Evolutionary conservation across 2,797 vertebrate species (phyloP).

Genomic region (Pampus argenteus): DNA sequence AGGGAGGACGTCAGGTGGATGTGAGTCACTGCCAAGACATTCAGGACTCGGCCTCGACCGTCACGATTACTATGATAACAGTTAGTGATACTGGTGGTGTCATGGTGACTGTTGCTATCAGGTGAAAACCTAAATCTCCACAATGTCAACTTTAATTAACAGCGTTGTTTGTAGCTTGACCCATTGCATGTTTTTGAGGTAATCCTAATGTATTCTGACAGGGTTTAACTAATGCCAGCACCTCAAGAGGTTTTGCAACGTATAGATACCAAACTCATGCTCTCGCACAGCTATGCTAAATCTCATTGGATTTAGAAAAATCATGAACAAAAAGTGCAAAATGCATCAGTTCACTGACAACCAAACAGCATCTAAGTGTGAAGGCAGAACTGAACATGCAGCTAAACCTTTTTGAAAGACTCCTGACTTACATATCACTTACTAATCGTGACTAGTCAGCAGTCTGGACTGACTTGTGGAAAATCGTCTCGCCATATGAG

Average conservation of each 20-base stretch:
- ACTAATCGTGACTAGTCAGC: conserved; percentile 57
- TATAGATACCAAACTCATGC: not conserved
- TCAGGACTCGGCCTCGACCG: conserved; percentile 26
- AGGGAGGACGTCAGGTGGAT: conserved; percentile 54
- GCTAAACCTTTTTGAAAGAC: conserved; percentile 17
- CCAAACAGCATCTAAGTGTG: conserved; percentile 29
- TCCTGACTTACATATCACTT: conserved; percentile 58
- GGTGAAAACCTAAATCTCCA: conserved; percentile 17
- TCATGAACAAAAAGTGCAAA: conserved; percentile 16
- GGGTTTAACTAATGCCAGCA: conserved; percentile 18
- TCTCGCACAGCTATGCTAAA: conserved; percentile 38
- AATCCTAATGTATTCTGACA: not conserved
- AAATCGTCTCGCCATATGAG: conserved; percentile 64
- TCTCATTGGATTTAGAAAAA: conserved; percentile 55
- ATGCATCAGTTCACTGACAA: conserved; percentile 32
- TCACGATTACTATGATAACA: conserved; percentile 46
- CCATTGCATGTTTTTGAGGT: not conserved
- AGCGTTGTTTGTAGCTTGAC: not conserved
- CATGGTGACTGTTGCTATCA: conserved; percentile 56
- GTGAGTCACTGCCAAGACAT: conserved; percentile 56
- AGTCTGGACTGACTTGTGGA: conserved; percentile 63
- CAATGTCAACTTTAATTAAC: conserved; percentile 15
- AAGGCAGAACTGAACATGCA: conserved; percentile 27
- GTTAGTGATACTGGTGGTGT: conserved; percentile 50
- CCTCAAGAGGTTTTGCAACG: not conserved